Evolutionary conservation across 2,797 vertebrate genomes (phyloP).

Genomic region (Heliangelus exortis): DNA sequence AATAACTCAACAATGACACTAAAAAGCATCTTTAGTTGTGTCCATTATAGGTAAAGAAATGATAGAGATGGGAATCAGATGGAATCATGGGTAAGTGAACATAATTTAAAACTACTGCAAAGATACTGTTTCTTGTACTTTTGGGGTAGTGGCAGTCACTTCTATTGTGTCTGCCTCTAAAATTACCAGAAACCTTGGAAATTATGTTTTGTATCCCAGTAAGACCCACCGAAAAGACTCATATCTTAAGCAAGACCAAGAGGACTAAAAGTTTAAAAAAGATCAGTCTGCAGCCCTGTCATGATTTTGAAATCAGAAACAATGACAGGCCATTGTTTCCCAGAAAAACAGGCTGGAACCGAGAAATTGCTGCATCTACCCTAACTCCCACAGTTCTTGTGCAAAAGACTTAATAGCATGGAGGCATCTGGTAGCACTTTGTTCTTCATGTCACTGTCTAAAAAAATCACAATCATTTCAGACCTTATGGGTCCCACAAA

Average conservation of each 20-base stretch:
- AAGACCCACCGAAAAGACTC: not conserved
- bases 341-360: not conserved
- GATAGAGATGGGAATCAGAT: not conserved
- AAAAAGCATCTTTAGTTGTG: constrained; percentile 7
- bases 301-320: not conserved
- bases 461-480: not conserved
- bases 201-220: not conserved
- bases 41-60: not conserved
- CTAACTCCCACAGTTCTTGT: not conserved
- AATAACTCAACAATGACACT: not conserved
- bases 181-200: not conserved
- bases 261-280: not conserved
- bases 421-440: not conserved
- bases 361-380: not conserved
- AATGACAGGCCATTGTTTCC: not conserved
- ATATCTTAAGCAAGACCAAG: not conserved
- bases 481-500: not conserved
- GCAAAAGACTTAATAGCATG: not conserved
- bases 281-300: not conserved
- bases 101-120: not conserved
- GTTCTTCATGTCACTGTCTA: not conserved
- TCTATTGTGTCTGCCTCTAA: not conserved
- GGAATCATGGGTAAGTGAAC: not conserved
- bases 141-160: not conserved
- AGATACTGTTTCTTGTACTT: not conserved